Base-by-base conservation (phyloP, 2,113 vertebrate species). In the Ceyx melanurus region DNA sequence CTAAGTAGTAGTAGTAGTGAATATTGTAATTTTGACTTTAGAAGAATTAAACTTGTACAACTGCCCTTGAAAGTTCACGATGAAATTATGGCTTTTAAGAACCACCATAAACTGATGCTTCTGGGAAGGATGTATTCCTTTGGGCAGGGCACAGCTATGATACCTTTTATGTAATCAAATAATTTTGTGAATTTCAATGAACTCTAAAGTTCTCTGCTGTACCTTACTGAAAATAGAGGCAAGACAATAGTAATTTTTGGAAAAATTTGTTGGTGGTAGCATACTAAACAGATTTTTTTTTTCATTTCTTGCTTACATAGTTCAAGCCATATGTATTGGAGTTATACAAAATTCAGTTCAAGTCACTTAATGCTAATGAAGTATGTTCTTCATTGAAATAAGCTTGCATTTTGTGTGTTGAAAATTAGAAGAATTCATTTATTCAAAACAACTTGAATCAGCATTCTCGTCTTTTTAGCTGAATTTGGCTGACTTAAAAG, bases 401-500 rank as follows among this genome's bases (percentile, higher is more conserved):
- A 54, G 13, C 62, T 84, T 62, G 43, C 31, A 33, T 87, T 95
- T 84, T 20, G 10, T 45, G 17, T 72, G 21, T 68, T 70, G 33
- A 92, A 79, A 93, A 89, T 73, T 60, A 82, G 66, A 79, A 88
- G 45, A 20, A 25, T 72, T 92, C 23, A 13, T 75, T 3, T 33
- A 74, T 87, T 58, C 50, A 92, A 40, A 81, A 40, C 42, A 66
- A 19, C 62, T 93, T 92, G 23, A 62, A 75, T 89, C 77, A 79
- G 62, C 80, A 79, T 87, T 93, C 46, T 93, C 26, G 20, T 46
- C 7, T 86, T 90, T 91, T 50, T 56, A 82, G 89, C 9, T 79
- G 70, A 65, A 79, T 88, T 92, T 94, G 31, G 14, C 76, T 82
- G 62, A 73, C 58, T 84, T 96, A 88, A 93, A 95, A 92, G 74